phyloP scores from a whole-genome alignment of 2,797 vertebrate genomes.

The Hemitrygon akajei region DNA sequence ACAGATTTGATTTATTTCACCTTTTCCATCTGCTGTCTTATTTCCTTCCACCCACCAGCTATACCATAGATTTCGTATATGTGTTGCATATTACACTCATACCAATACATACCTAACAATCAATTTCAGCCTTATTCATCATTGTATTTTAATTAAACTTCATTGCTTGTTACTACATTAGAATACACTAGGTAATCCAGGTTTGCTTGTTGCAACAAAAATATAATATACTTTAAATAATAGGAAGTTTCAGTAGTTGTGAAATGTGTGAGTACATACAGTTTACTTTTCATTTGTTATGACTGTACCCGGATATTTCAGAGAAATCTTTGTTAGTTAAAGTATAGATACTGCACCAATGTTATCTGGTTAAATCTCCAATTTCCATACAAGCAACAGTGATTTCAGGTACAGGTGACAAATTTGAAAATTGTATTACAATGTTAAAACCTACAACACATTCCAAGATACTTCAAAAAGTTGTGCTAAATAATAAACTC shows the following conservation, averaged over 20 bases:
- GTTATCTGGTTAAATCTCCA: conserved; percentile 34
- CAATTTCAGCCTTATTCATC: neutral
- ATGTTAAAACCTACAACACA: conserved; percentile 36
- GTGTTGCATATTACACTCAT: neutral
- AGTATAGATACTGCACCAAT: conserved; percentile 29
- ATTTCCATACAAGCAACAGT: conserved; percentile 36
- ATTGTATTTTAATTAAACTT: conserved; percentile 19
- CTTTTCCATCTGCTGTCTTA: conserved; percentile 11
- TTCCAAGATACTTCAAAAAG: conserved; percentile 27
- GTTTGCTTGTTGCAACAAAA: conserved; percentile 18
- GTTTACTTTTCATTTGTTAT: conserved; percentile 37
- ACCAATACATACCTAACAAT: conserved; percentile 17
- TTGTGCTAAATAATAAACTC: conserved; percentile 35
- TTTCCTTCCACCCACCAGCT: neutral
- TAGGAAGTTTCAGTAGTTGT: neutral
- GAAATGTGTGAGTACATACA: conserved; percentile 27
- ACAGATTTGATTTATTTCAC: conserved; percentile 24
- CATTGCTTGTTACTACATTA: conserved; percentile 14
- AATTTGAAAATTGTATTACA: conserved; percentile 36
- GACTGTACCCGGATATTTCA: conserved; percentile 30
- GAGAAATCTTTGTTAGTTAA: conserved; percentile 28
- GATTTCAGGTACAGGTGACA: conserved; percentile 15
- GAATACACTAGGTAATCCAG: conserved; percentile 11
- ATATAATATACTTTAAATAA: neutral
- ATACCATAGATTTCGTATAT: conserved; percentile 8